Conservation (phyloP, 2,113 vertebrate genomes). For the Atlantisia rogersi region DNA sequence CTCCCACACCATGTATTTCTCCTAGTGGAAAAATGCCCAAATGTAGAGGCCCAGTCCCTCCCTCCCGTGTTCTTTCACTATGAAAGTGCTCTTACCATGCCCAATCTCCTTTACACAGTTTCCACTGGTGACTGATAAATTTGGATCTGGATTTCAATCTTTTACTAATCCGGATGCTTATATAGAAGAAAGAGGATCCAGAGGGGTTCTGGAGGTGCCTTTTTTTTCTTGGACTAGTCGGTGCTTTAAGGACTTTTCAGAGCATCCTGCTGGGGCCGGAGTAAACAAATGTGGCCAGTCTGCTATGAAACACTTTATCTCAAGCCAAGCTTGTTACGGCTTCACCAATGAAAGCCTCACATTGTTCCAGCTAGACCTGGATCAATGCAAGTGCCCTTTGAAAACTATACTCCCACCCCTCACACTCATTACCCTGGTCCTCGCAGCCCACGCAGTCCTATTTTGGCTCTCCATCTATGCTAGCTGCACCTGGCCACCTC, state of each 20-base stretch:
- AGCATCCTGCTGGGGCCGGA: background rate
- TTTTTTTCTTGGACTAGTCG: background rate
- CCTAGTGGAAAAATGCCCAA: background rate
- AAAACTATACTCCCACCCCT: background rate
- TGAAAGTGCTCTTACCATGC: background rate
- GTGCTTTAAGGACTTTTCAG: background rate
- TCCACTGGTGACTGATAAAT: background rate
- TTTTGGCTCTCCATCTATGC: background rate
- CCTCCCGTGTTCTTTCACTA: background rate
- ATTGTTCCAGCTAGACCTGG: background rate
- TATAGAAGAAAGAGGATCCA: background rate
- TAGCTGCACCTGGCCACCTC: background rate
- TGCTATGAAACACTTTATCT: background rate
- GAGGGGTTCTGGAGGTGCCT: background rate
- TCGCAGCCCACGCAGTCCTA: background rate
- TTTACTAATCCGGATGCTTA: background rate
- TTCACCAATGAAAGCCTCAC: background rate
- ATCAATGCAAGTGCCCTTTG: background rate
- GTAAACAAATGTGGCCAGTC: background rate
- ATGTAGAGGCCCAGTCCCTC: background rate
- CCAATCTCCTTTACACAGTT: background rate
- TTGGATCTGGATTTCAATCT: background rate
- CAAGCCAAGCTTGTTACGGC: background rate
- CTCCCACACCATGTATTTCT: fast-evolving
- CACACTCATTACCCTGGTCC: background rate